phyloP scores from a whole-genome alignment of 2,113 vertebrate genomes.

The Pelecanoides urinatrix region DNA sequence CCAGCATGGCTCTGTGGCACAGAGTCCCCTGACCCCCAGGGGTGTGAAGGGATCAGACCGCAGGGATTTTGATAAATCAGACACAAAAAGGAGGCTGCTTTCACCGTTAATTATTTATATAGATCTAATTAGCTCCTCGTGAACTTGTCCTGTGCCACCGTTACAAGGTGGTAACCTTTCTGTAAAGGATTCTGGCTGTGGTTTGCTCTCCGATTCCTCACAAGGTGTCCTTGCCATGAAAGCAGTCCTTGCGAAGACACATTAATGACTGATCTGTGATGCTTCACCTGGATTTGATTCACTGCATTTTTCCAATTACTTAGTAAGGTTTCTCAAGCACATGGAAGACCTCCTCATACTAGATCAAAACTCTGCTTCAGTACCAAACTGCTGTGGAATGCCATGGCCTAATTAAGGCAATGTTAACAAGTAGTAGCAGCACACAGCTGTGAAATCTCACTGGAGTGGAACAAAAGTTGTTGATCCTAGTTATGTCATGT shows the following conservation, averaged over 20 bases:
- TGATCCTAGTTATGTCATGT: neutral
- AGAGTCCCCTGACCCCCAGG: neutral
- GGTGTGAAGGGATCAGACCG: neutral
- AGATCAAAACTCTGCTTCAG: neutral
- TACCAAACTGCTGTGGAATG: neutral
- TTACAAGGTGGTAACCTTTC: neutral
- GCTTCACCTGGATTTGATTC: neutral
- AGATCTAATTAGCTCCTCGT: accelerated
- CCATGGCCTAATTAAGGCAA: neutral
- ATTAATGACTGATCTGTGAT: neutral
- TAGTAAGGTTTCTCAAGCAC: neutral
- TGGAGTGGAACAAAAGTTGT: neutral
- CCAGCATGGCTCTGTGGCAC: neutral
- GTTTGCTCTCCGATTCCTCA: neutral
- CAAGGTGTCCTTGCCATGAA: neutral
- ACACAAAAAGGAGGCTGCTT: neutral
- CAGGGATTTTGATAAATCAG: neutral
- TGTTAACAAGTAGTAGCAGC: neutral
- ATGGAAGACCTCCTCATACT: neutral
- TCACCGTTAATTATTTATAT: neutral
- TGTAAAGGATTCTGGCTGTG: neutral
- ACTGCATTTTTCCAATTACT: neutral
- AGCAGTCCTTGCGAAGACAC: neutral
- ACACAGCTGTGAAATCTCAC: neutral
- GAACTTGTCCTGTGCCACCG: neutral